Percentiles rank a stretch among this genome's conserved stretches.
Evolutionary conservation across 2,888 invertebrate species (phyloP).

Genomic region (Clistopyga incitator): DNA sequence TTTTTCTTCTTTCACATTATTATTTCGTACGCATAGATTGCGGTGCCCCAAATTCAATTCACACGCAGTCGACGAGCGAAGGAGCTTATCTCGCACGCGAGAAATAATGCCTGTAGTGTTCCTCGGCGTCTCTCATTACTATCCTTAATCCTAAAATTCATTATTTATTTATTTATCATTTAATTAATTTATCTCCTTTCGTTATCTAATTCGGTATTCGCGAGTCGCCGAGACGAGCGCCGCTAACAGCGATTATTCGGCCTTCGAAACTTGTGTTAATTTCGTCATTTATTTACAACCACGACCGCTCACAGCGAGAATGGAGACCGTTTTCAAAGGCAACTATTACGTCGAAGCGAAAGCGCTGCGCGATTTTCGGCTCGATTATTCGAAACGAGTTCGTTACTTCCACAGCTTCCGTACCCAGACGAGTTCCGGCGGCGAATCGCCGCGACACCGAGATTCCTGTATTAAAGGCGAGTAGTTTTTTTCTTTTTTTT

Average conservation of each 20-base stretch:
- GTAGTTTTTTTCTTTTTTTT: too few species aligned
- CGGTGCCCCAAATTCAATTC: slow-evolving; percentile 18
- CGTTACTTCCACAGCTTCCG: slow-evolving; percentile 27
- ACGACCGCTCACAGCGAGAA: slow-evolving; percentile 50
- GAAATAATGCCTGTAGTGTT: slow-evolving; percentile 39
- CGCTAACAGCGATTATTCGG: slow-evolving; percentile 36
- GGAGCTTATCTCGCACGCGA: slow-evolving; percentile 10
- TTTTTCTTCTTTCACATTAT: slow-evolving; percentile 14
- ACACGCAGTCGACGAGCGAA: slow-evolving; percentile 14
- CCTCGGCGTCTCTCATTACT: slow-evolving; percentile 45
- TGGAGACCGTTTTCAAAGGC: slow-evolving; percentile 53
- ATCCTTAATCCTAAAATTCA: slow-evolving; percentile 32
- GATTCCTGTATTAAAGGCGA: slow-evolving; percentile 50
- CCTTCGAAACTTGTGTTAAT: slow-evolving; percentile 34
- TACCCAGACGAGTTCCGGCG: slow-evolving; percentile 30
- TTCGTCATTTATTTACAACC: slow-evolving; percentile 53
- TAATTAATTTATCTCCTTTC: slow-evolving; percentile 45
- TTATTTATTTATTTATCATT: slow-evolving; percentile 38
- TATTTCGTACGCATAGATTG: slow-evolving; percentile 22
- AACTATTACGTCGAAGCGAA: slow-evolving; percentile 27
- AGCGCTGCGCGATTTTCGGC: neutral
- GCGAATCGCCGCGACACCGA: slow-evolving; percentile 22
- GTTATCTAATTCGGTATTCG: slow-evolving; percentile 54
- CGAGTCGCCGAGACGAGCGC: slow-evolving; percentile 50
- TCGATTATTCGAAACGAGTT: slow-evolving; percentile 7